phyloP scores from a whole-genome alignment of 2,113 vertebrate species.

The Nesospiza acunhae region DNA sequence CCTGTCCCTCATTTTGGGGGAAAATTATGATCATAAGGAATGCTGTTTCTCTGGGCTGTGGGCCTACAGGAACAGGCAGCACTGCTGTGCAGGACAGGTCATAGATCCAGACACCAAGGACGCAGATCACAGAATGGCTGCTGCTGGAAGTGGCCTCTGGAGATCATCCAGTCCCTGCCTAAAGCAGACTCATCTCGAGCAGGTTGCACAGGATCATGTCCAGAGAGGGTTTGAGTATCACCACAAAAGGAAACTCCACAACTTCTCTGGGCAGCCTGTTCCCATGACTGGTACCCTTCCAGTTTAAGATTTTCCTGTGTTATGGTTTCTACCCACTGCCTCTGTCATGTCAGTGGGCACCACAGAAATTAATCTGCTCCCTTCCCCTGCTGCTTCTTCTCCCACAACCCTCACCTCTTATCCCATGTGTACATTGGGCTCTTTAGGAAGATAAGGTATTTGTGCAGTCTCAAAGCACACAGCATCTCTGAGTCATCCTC shows the following conservation, averaged over 20 bases:
- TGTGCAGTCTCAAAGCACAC: background rate
- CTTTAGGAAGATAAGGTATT: background rate
- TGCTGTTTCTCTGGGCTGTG: accelerated
- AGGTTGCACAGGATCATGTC: background rate
- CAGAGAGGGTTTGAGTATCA: background rate
- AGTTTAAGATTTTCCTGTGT: too few species aligned
- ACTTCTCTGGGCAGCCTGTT: background rate
- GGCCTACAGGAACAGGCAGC: background rate
- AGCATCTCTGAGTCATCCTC: background rate
- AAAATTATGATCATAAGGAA: background rate
- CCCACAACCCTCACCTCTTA: accelerated
- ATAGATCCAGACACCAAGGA: background rate
- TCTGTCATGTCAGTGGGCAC: background rate
- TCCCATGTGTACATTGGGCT: accelerated
- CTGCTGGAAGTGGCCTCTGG: background rate
- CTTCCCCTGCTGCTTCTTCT: background rate
- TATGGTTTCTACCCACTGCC: accelerated
- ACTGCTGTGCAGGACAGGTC: background rate
- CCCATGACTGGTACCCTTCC: background rate
- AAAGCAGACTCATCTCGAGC: accelerated
- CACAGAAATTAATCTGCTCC: background rate
- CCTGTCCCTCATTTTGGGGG: accelerated
- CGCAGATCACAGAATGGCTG: background rate
- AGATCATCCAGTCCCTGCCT: background rate
- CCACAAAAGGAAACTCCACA: background rate